Evolutionary conservation across 2,797 vertebrate species (phyloP), one percentile per base, ranked within the genome.

Genomic region (Orestias chungarensis): DNA sequence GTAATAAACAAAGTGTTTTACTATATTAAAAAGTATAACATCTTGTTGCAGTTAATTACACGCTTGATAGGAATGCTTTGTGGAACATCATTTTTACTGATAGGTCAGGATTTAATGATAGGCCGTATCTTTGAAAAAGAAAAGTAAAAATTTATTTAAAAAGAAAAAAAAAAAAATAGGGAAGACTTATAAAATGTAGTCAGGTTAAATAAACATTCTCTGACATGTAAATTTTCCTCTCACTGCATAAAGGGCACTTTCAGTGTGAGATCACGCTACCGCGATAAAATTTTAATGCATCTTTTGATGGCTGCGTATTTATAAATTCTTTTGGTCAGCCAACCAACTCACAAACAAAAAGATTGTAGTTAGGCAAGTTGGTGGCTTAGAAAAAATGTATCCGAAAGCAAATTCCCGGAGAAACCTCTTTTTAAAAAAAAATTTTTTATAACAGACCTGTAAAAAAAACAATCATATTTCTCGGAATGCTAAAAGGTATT

Each of bases 401-500:
- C 35, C 23, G 20, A 35, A 61, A 61, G 57, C 57, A 61, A 61
- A 57, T 33, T 33, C 54, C 18, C 7, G 29, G 7, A n/a, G 12
- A 55, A 59, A 59, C 9, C 55, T 38, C 38, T 38, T 38, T 55
- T 70, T 75, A 17, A 54, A 17, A 54, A 52, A 1, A 49, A 23
- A 49, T n/a, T n/a, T n/a, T n/a, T n/a, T n/a, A n/a, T n/a, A n/a
- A n/a, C n/a, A n/a, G n/a, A n/a, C n/a, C n/a, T 17, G 17, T 17
- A 14, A 50, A 54, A 23, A 31, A 86, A 38, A 86, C 79, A 38
- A 84, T 59, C 27, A 81, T 71, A 70, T 86, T 81, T 57, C 46
- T 27, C 31, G 38, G 67, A 81, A 86, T 82, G 75, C 85, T 82
- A 82, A 77, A 87, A 57, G 49, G 43, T 87, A 84, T 89, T 91